These are phyloP conservation scores for Procambarus virginalis DNA, from an alignment of 1,140 invertebrate genomes.

Conservation along the genomic window DNA sequence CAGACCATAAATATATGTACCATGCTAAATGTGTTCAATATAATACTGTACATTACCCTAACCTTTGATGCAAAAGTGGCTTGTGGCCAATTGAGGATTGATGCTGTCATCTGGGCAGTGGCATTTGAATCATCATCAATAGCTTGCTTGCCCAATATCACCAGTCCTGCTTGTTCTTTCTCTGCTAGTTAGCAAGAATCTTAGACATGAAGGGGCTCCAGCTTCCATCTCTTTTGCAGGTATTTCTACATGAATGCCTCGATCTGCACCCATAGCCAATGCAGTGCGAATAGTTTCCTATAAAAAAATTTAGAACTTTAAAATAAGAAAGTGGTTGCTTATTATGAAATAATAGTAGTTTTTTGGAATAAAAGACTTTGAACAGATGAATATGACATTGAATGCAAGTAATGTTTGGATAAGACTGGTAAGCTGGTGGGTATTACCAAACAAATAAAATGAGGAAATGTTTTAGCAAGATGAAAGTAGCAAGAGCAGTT, in stretches of 20 bases:
- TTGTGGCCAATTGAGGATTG: conserved; percentile 95
- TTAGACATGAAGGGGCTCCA: conserved; percentile 97
- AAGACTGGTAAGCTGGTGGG: no score
- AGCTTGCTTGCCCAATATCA: conserved; percentile 98
- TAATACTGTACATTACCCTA: conserved; percentile 59
- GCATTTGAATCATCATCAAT: conserved; percentile 99
- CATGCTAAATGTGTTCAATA: no score
- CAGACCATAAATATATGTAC: no score
- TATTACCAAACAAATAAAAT: no score
- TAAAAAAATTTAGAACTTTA: no score
- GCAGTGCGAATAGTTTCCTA: conserved; percentile 95
- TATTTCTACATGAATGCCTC: conserved; percentile 96
- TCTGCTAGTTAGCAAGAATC: conserved; percentile 92
- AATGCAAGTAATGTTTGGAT: no score
- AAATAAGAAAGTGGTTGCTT: no score
- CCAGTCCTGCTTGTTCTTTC: conserved; percentile 93
- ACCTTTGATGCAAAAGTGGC: conserved; percentile 95
- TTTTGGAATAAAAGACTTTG: no score
- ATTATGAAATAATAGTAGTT: no score
- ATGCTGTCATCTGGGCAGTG: conserved; percentile 98
- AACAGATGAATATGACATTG: no score
- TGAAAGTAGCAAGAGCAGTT: no score
- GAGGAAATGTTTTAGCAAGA: no score
- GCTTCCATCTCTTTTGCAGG: conserved; percentile 86
- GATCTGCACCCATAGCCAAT: conserved; percentile 97